Percentiles rank a stretch among this genome's conserved stretches.
Evolutionary conservation across 2,113 vertebrate genomes (phyloP).

Genomic region (Menura novaehollandiae): DNA sequence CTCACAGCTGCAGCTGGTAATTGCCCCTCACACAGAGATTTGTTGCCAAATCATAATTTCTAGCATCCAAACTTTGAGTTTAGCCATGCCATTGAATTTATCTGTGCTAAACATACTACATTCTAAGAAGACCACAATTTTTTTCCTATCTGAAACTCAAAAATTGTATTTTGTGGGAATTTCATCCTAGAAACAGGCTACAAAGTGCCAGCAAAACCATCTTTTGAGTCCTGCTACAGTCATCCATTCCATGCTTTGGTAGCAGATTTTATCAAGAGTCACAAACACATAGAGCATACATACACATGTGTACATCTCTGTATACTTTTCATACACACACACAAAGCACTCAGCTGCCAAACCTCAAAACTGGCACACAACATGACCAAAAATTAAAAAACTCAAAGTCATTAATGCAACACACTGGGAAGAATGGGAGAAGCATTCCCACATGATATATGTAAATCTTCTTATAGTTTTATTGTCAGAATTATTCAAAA

Average conservation of each 20-base stretch:
- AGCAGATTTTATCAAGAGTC: background rate
- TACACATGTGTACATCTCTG: background rate
- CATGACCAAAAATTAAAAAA: background rate
- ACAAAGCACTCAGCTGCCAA: background rate
- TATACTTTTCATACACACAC: background rate
- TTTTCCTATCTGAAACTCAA: background rate
- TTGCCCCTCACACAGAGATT: background rate
- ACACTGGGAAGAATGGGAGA: background rate
- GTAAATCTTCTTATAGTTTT: background rate
- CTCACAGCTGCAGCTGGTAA: background rate
- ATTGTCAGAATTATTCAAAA: background rate
- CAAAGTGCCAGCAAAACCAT: background rate
- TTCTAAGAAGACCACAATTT: background rate
- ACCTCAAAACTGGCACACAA: background rate
- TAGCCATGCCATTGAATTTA: background rate
- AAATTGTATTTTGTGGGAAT: background rate
- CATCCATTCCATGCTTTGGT: background rate
- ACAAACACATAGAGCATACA: background rate
- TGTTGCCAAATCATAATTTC: background rate
- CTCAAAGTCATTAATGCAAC: background rate
- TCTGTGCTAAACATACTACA: background rate
- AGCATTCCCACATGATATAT: background rate
- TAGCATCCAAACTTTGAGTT: background rate
- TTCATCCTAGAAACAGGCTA: background rate
- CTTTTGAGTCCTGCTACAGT: background rate